Percentiles rank a stretch among this genome's conserved stretches.
These are phyloP conservation scores for Hemaris fuciformis DNA, from an alignment of 2,888 invertebrate genomes.

Conservation along the genomic window DNA sequence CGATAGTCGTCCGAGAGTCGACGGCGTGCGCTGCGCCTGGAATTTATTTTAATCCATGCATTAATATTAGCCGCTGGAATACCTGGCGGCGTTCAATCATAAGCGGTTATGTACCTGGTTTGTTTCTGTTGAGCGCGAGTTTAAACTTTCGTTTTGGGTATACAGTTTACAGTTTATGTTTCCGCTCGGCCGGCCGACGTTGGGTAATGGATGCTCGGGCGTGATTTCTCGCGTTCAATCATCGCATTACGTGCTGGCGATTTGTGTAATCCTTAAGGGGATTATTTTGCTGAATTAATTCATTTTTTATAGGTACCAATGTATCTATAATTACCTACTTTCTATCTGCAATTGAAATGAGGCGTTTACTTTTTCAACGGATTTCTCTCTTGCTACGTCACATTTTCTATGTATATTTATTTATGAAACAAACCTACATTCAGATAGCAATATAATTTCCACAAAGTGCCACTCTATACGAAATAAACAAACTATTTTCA, in stretches of 20 bases:
- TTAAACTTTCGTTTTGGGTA: constrained; percentile 49
- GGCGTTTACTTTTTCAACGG: too few relatives aligned
- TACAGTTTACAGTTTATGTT: constrained; percentile 55
- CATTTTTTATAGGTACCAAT: background rate
- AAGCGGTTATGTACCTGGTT: constrained; percentile 72
- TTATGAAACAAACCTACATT: too few relatives aligned
- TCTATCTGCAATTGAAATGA: too few relatives aligned
- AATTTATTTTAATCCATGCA: constrained; percentile 73
- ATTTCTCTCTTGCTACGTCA: too few relatives aligned
- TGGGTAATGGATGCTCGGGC: constrained; percentile 42
- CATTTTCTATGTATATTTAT: too few relatives aligned
- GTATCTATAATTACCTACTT: too few relatives aligned
- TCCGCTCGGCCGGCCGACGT: constrained; percentile 42
- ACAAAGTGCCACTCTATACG: too few relatives aligned
- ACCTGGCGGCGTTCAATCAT: constrained; percentile 77
- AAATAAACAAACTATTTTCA: too few relatives aligned
- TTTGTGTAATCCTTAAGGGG: constrained; percentile 16
- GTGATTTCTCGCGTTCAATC: constrained; percentile 32
- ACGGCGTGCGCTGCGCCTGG: constrained; percentile 25
- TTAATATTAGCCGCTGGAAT: constrained; percentile 73
- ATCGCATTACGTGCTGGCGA: constrained; percentile 19
- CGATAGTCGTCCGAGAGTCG: constrained; percentile 19
- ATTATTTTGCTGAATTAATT: background rate
- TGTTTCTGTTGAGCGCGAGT: constrained; percentile 71
- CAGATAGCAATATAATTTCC: too few relatives aligned